These are phyloP conservation scores for Alviniconcha strummeri DNA, from an alignment of 2,888 invertebrate genomes.

Conservation along the genomic window DNA sequence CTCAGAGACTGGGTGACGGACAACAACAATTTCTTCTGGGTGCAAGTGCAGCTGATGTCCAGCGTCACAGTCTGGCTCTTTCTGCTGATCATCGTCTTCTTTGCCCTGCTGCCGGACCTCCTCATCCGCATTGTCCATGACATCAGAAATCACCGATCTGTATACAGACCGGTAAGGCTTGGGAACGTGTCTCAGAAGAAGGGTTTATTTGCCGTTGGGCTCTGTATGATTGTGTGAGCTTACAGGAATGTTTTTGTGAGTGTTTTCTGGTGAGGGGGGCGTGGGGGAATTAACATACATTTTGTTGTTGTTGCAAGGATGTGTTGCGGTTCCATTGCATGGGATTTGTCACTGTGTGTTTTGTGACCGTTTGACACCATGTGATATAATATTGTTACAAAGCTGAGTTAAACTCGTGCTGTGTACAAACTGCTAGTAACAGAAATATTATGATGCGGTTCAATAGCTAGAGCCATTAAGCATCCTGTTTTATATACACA, in stretches of 20 bases:
- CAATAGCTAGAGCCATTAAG: too few relatives aligned
- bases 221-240: not conserved
- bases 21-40: constrained; percentile 47
- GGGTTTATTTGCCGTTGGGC: not conserved
- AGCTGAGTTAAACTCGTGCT: not conserved
- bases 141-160: constrained; percentile 16
- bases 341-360: not conserved
- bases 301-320: not conserved
- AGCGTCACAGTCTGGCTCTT: constrained; percentile 61
- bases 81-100: constrained; percentile 56
- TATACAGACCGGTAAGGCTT: constrained; percentile 25
- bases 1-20: constrained; percentile 49
- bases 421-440: not conserved
- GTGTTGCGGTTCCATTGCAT: not conserved
- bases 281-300: not conserved
- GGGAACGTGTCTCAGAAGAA: not conserved
- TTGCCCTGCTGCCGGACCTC: constrained; percentile 68
- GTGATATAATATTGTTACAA: not conserved
- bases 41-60: constrained; percentile 51
- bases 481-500: not conserved
- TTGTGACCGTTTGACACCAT: not conserved
- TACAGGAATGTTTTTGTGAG: not conserved
- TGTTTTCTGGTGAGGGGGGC: not conserved
- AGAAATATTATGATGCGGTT: not conserved
- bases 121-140: constrained; percentile 53